phyloP scores from a whole-genome alignment of 2,797 vertebrate species.

The Rhinoraja longicauda region DNA sequence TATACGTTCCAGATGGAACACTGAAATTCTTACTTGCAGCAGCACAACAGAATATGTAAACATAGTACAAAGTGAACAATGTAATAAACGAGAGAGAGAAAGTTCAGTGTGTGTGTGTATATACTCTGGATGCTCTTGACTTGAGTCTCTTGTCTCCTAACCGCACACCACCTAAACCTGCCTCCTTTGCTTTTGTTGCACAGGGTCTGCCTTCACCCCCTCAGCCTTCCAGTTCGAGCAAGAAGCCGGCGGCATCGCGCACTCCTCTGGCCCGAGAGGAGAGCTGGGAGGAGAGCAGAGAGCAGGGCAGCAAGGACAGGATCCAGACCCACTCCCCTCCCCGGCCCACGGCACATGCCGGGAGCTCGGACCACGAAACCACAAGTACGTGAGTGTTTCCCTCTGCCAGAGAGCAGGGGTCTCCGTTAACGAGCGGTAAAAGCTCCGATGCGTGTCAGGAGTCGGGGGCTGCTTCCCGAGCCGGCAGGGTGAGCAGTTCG shows the following conservation, averaged over 20 bases:
- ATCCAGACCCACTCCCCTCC: conserved; percentile 42
- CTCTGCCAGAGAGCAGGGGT: too few relatives aligned
- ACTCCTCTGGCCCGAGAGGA: conserved; percentile 42
- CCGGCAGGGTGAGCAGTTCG: neutral
- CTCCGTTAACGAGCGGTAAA: neutral
- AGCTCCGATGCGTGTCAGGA: neutral
- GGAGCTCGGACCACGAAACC: conserved; percentile 53
- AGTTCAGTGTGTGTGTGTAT: too few relatives aligned
- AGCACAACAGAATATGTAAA: too few relatives aligned
- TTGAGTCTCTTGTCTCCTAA: neutral
- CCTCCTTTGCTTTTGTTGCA: neutral
- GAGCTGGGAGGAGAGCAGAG: conserved; percentile 42
- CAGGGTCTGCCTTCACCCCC: conserved; percentile 57
- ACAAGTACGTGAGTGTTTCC: conserved; percentile 64
- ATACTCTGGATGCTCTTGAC: too few relatives aligned
- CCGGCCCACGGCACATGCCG: conserved; percentile 51
- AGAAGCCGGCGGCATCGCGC: conserved; percentile 46
- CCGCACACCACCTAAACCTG: neutral
- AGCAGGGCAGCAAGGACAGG: conserved; percentile 45
- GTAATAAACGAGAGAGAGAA: too few relatives aligned
- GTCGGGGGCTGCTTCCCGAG: neutral
- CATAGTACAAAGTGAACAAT: too few relatives aligned
- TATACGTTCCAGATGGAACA: too few relatives aligned
- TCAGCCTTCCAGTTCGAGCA: conserved; percentile 49
- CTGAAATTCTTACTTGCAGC: too few relatives aligned